Evolutionary conservation across 1,140 invertebrate species (phyloP), one percentile per base, ranked within the genome.

Genomic region (Oppia nitens): DNA sequence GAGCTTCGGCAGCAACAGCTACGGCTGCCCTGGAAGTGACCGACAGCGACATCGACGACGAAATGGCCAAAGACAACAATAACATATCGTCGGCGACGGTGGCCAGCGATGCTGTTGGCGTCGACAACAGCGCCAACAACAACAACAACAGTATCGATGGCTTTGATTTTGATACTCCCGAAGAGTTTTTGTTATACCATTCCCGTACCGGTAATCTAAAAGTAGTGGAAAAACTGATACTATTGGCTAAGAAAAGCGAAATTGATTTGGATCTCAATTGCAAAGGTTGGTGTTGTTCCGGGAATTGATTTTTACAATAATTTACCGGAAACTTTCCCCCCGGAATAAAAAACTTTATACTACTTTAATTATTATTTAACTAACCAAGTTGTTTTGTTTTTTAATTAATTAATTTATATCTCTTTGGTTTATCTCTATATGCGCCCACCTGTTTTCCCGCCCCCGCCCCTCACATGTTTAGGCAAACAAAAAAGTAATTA

Each of bases 231-330:
- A 67, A 68, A 45, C 59, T 76, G 21, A 47, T 74, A 3, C 29
- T 64, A 17, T 63, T 66, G 17, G 60, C 59, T 27, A 61, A 64
- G 20, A 61, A 67, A 54, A 67, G 64, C 3, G 64, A 68, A 58
- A 64, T 73, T 32, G 53, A 62, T 12, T 55, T 76, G n/a, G 66
- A 76, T 64, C 64, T 76, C 21, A 73, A 74, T 62, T 75, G 73
- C 62, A 74, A 73, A 74, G 75, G 75, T 75, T 64, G 52, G 54
- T n/a, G n/a, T 9, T 23, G 14, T 9, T 23, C n/a, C 6, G 49
- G 6, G 6, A 51, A 40, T 40, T 40, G n/a, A n/a, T n/a, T n/a
- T n/a, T n/a, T n/a, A n/a, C n/a, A n/a, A n/a, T n/a, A n/a, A n/a
- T n/a, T n/a, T n/a, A n/a, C n/a, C n/a, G n/a, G n/a, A n/a, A n/a